Conservation (phyloP, 2,888 invertebrate species). For the Halictus ligatus region DNA sequence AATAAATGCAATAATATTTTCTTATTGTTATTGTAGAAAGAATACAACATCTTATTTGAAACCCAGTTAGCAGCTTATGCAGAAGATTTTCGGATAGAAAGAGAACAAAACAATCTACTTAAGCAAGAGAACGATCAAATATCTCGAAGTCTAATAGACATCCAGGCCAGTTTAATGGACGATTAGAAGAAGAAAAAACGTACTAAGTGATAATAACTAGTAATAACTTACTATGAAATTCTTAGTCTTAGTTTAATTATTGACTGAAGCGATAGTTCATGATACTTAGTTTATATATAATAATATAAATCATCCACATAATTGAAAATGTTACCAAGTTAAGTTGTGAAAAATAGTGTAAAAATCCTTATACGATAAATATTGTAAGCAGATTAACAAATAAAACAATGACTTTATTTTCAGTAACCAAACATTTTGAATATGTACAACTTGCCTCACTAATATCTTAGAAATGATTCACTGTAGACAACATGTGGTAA, state of each 20-base stretch:
- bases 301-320: background rate
- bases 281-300: background rate
- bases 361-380: constrained; percentile 18
- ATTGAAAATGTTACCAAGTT: constrained; percentile 1
- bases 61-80: constrained; percentile 43
- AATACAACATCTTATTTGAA: constrained; percentile 25
- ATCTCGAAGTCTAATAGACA: constrained; percentile 16
- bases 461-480: no score
- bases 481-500: no score
- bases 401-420: constrained; percentile 20
- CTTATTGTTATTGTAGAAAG: constrained; percentile 22
- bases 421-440: no score
- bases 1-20: background rate
- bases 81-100: constrained; percentile 51
- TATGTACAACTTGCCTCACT: no score
- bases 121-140: constrained; percentile 33
- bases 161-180: constrained; percentile 18
- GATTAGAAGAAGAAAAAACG: constrained; percentile 7
- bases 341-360: background rate
- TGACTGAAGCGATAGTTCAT: background rate
- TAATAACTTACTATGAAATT: no score
- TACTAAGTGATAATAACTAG: background rate
- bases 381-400: constrained; percentile 13
- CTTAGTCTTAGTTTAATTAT: constrained; percentile 29
- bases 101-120: constrained; percentile 31